Percentiles rank a stretch among this genome's conserved stretches.
These are phyloP conservation scores for Mormyrus lacerda DNA, from an alignment of 2,113 vertebrate species.

Conservation along the genomic window DNA sequence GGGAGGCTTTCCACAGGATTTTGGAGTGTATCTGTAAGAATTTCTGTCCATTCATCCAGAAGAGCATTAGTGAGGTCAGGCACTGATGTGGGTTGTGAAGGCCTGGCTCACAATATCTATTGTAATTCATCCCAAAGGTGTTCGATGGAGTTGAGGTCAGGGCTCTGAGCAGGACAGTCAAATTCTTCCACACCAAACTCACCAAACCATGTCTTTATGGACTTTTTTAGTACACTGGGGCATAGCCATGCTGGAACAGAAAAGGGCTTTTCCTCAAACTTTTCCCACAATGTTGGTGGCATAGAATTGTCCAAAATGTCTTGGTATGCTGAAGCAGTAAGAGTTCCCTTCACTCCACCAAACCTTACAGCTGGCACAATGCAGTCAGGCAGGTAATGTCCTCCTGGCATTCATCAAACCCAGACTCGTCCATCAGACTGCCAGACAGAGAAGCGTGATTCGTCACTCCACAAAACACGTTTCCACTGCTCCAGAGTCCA, in stretches of 20 bases:
- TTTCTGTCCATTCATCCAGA: not conserved
- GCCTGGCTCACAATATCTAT: not conserved
- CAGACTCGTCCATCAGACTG: not conserved
- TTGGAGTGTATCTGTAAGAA: not conserved
- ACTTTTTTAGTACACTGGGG: not conserved
- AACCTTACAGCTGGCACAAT: not conserved
- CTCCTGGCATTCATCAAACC: not conserved
- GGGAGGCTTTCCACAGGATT: not conserved
- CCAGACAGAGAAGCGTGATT: not conserved
- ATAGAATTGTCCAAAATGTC: not conserved
- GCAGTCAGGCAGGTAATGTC: not conserved
- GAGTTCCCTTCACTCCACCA: not conserved
- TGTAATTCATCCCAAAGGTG: not conserved
- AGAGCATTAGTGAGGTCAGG: not conserved
- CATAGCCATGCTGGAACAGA: not conserved
- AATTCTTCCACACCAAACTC: not conserved
- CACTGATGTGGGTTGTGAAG: not conserved
- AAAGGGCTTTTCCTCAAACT: not conserved
- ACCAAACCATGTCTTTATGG: not conserved
- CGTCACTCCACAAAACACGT: not conserved
- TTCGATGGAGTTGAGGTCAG: too few species aligned
- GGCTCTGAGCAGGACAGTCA: not conserved
- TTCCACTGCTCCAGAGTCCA: not conserved
- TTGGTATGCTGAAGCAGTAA: not conserved
- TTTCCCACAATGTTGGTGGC: not conserved